Percentiles rank a stretch among this genome's conserved stretches.
These are phyloP conservation scores for Anseranas semipalmata DNA, from an alignment of 2,113 vertebrate species.

Conservation along the genomic window DNA sequence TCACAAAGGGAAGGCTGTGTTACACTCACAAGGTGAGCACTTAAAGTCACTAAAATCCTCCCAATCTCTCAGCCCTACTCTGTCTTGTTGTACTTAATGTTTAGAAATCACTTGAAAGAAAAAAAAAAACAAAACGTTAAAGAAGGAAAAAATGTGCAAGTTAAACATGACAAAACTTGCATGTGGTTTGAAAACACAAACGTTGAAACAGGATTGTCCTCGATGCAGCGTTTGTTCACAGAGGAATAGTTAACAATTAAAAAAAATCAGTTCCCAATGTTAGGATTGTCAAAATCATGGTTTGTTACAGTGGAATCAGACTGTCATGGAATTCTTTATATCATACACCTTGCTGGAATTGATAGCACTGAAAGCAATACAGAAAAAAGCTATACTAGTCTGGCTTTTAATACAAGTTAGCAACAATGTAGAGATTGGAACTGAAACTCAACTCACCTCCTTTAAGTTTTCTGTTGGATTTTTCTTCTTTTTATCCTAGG, in stretches of 20 bases:
- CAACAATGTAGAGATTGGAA: rapidly evolving
- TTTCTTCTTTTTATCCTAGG: conserved; percentile 80
- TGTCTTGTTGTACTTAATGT: background rate
- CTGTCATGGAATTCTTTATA: background rate
- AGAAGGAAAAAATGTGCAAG: rapidly evolving
- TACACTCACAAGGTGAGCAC: background rate
- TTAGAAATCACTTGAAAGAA: background rate
- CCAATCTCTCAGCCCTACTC: background rate
- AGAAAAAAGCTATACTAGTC: background rate
- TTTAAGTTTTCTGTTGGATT: conserved; percentile 65
- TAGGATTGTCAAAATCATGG: background rate
- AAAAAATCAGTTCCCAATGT: rapidly evolving
- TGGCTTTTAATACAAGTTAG: background rate
- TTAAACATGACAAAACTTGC: rapidly evolving
- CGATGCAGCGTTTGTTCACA: background rate
- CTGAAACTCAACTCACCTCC: conserved; percentile 77
- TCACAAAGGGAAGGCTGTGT: background rate
- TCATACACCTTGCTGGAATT: background rate
- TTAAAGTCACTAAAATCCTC: background rate
- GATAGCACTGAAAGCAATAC: background rate
- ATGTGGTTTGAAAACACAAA: rapidly evolving
- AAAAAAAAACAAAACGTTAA: background rate
- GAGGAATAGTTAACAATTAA: background rate
- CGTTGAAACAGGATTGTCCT: background rate
- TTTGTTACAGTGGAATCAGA: background rate